Base-by-base conservation (phyloP, 2,113 vertebrate species). In the Gnathonemus echidnorhynchus region DNA sequence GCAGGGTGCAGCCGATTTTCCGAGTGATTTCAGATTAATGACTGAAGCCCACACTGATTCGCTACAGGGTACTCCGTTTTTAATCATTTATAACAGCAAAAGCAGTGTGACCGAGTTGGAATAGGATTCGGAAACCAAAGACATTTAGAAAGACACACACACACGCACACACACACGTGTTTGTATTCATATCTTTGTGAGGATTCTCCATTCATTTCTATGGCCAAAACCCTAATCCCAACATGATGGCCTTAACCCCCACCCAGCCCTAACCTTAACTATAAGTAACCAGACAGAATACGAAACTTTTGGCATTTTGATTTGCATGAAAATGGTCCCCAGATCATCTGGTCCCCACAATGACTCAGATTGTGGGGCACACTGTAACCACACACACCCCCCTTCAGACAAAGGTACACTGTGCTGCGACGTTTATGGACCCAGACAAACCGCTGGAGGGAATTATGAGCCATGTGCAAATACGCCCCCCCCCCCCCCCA, bases 381-480 rank as follows among this genome's bases (percentile, higher is more conserved):
- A 45, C 86, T 89, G 74, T 27, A 42, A 62, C 24, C 56, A n/a
- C 7, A 0, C 56, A 7, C 7, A 6, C 53, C 53, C 53, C 56
- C 21, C 5, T 11, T 46, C 85, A 24, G 84, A 90, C 56, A 87
- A 77, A 13, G 39, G 58, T 11, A 3, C 21, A 56, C 17, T 53
- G 52, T 21, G 17, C 53, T 53, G 4, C 17, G 7, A 2, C 1
- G 1, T n/a, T 31, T 70, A 48, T 45, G 35, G 24, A 5, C 83
- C 19, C 31, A 80, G 77, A 52, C 50, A 85, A 35, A 85, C 48
- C 52, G 19, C 80, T 58, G 77, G 5, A 62, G 45, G 39, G n/a
- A 70, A 89, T 85, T 89, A 85, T 39, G 62, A 86, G 89, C 35
- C 27, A 31, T 49, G 21, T 86, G 53, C 46, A 86, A 62, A 62